A percentile compares a stretch with the other conserved stretches of the same genome.
Conservation (phyloP, 2,797 vertebrate species). For the Trematomus bernacchii region DNA sequence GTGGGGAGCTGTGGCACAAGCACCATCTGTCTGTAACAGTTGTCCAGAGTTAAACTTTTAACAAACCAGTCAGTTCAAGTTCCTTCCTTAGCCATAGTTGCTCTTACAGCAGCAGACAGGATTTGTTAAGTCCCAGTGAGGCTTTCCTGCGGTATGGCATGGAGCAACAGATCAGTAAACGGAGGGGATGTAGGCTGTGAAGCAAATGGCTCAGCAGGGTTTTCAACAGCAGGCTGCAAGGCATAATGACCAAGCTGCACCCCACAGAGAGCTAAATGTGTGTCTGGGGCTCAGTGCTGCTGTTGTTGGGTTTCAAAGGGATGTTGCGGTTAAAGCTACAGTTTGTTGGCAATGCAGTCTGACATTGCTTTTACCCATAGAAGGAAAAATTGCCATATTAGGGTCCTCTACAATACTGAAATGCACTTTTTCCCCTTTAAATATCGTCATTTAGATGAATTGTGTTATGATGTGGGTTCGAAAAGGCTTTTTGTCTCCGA, state of each 20-base stretch:
- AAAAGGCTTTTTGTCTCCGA: not conserved
- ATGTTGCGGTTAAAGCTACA: constrained; percentile 25
- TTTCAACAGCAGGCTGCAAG: constrained; percentile 61
- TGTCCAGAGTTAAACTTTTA: constrained; percentile 40
- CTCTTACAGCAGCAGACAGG: constrained; percentile 21
- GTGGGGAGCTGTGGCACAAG: constrained; percentile 8
- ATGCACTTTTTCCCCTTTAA: not conserved
- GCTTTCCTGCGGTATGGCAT: constrained; percentile 29
- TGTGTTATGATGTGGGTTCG: not conserved
- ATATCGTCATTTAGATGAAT: not conserved
- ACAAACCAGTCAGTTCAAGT: constrained; percentile 12
- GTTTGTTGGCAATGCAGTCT: constrained; percentile 21
- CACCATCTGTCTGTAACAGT: constrained; percentile 31
- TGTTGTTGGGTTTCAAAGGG: constrained; percentile 42
- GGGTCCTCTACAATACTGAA: constrained; percentile 3
- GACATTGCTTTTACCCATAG: not conserved
- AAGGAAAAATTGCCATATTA: not conserved
- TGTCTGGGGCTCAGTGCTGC: constrained; percentile 40
- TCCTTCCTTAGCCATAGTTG: constrained; percentile 19
- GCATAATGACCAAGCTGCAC: constrained; percentile 58
- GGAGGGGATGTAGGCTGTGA: constrained; percentile 55
- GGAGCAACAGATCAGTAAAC: constrained; percentile 55
- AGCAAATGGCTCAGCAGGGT: constrained; percentile 68
- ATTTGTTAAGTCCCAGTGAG: constrained; percentile 40
- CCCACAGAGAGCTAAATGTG: constrained; percentile 60